phyloP scores from a whole-genome alignment of 1,140 invertebrate species.

The Drosophila obscura region DNA sequence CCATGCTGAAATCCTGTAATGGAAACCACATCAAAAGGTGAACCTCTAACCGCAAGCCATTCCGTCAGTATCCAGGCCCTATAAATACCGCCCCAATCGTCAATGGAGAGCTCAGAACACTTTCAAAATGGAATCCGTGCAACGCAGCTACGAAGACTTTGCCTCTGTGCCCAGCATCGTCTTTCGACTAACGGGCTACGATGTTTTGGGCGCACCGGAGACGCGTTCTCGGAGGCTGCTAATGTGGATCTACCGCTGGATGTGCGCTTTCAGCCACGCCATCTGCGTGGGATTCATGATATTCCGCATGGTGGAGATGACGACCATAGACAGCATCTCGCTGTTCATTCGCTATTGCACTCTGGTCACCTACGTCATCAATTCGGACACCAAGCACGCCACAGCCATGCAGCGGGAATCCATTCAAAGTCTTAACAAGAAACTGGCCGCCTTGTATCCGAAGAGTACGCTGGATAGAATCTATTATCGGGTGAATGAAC shows the following conservation, averaged over 20 bases:
- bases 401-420: conserved; percentile 21
- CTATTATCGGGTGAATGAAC: conserved; percentile 41
- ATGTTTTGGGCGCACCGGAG: conserved; percentile 16
- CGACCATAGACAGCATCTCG: conserved; percentile 11
- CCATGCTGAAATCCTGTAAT: too few relatives aligned
- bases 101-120: background rate
- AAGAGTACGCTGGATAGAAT: conserved; percentile 14
- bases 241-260: conserved; percentile 24
- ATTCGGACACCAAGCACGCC: conserved; percentile 54
- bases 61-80: conserved; percentile 16
- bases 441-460: conserved; percentile 40
- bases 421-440: conserved; percentile 33
- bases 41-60: conserved; percentile 25
- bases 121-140: conserved; percentile 31
- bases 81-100: conserved; percentile 25
- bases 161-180: conserved; percentile 16
- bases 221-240: background rate
- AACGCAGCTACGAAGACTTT: conserved; percentile 49
- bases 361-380: conserved; percentile 49
- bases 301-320: conserved; percentile 27
- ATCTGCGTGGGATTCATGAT: conserved; percentile 31
- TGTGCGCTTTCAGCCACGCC: conserved; percentile 29
- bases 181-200: conserved; percentile 36
- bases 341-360: conserved; percentile 54
- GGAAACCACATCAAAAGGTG: too few relatives aligned